Percentiles rank a stretch among this genome's conserved stretches.
These are phyloP conservation scores for Melanchra persicariae DNA, from an alignment of 2,888 invertebrate genomes.

Conservation along the genomic window DNA sequence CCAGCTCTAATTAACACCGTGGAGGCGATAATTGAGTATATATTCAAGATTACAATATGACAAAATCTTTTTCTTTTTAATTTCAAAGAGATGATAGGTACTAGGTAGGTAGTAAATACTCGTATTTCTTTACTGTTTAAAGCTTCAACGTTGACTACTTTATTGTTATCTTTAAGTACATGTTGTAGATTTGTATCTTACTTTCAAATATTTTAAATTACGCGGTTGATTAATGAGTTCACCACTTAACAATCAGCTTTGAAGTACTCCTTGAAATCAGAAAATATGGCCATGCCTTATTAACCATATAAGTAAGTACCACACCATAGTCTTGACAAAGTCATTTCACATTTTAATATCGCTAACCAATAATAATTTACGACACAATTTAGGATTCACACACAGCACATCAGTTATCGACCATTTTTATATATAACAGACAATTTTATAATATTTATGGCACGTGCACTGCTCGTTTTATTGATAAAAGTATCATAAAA, in stretches of 20 bases:
- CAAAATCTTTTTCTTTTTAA: constrained; percentile 45
- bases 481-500: constrained; percentile 83
- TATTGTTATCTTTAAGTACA: too few species aligned
- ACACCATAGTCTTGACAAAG: constrained; percentile 9
- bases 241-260: background rate
- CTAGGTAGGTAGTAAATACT: constrained; percentile 12
- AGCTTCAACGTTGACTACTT: background rate
- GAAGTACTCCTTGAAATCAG: background rate
- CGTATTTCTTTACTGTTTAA: constrained; percentile 4
- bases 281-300: background rate
- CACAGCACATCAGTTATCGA: constrained; percentile 35
- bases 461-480: constrained; percentile 67
- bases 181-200: too few species aligned
- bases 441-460: constrained; percentile 62
- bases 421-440: constrained; percentile 41
- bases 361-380: constrained; percentile 23
- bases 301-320: constrained; percentile 23
- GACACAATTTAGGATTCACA: constrained; percentile 45
- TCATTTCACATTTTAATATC: constrained; percentile 28
- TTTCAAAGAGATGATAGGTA: constrained; percentile 9
- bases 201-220: constrained; percentile 1
- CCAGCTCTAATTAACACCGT: constrained; percentile 81
- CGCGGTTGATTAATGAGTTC: constrained; percentile 4
- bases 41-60: constrained; percentile 66
- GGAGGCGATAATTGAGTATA: constrained; percentile 77